Evolutionary conservation across 2,888 invertebrate species (phyloP), one percentile per base, ranked within the genome.

Genomic region (Heterodera filipjevi): DNA sequence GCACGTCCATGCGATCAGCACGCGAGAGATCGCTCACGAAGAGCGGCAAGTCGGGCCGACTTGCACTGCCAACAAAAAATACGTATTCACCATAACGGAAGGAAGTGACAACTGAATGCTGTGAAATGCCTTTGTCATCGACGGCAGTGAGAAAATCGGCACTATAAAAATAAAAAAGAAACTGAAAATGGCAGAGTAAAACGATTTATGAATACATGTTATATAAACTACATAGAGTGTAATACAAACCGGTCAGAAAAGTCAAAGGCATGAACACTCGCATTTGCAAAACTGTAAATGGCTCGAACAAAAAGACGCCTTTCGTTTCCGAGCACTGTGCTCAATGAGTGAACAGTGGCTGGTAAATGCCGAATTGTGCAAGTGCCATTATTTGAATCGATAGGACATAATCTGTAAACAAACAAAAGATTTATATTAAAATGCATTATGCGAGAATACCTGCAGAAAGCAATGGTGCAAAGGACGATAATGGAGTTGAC

Each of bases 1-100:
- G 78, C 27, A 83, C 71, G 35, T 83, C 82, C 53, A 32, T 71
- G 1, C 79, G 78, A 35, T 71, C 32, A 8, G 22, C 27, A n/a
- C 44, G 46, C 12, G 12, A 12, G 22, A n/a, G 33, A n/a, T 64
- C 71, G 5, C 33, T 35, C 33, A 78, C 30, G 12, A 27, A 66
- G 8, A 33, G 46, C 14, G 79, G 79, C n/a, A 79, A 30, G 35
- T 79, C 79, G 19, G 66, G 59, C 14, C 71, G 68, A 30, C 10
- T 49, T 5, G 79, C 76, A 78, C 79, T 79, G 0, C 79, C 79
- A 30, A 79, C 35, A 71, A 79, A 79, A 53, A 33, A 79, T 0
- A 68, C 68, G 46, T 77, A 68, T 14, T 8, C 3, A 27, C 44
- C 79, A 46, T 19, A 46, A 19, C 16, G 49, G 44, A 79, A 79